Conservation (phyloP, 2,797 vertebrate genomes). For the Halcyon chelicuti region DNA sequence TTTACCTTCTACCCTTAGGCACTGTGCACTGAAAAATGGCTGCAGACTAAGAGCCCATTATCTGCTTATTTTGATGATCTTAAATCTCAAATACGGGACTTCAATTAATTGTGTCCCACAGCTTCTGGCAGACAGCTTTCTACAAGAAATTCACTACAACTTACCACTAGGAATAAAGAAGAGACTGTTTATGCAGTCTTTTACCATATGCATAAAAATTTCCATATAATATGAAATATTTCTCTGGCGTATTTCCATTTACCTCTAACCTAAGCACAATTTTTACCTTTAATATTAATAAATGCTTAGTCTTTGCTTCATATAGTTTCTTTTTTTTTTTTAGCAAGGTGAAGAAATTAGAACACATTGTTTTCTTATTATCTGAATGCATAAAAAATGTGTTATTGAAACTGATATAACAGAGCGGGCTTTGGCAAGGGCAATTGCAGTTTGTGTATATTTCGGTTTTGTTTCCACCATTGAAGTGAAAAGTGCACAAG, state of each 20-base stretch:
- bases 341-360: not conserved
- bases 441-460: not conserved
- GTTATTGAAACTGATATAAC: not conserved
- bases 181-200: not conserved
- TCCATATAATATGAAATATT: not conserved
- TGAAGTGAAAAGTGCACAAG: not conserved
- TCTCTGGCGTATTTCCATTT: not conserved
- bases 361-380: not conserved
- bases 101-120: not conserved
- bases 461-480: not conserved
- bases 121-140: not conserved
- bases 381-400: not conserved
- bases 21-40: not conserved
- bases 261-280: not conserved
- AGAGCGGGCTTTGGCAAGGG: not conserved
- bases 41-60: rapidly evolving
- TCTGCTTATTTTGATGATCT: not conserved
- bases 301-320: not conserved
- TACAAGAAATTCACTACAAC: not conserved
- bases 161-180: not conserved
- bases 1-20: not conserved
- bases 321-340: not conserved
- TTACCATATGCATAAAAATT: not conserved
- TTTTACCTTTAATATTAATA: not conserved
- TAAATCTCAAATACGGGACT: not conserved